phyloP scores from a whole-genome alignment of 1,140 invertebrate species.

The Eciton burchellii region DNA sequence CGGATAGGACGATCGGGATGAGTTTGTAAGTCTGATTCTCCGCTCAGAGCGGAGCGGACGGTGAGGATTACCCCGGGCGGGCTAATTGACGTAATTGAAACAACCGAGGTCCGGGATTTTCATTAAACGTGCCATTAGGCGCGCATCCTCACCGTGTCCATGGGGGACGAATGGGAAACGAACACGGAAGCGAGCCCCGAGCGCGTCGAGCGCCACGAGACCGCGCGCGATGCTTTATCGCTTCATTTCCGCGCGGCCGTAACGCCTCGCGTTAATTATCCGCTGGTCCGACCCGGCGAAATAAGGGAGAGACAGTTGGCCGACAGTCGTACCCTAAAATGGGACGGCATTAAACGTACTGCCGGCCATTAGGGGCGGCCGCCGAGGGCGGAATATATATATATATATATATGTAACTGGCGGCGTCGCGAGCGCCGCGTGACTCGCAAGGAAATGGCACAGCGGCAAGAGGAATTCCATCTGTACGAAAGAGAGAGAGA shows the following conservation, averaged over 20 bases:
- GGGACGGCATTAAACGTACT: conserved; percentile 10
- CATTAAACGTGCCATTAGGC: conserved; percentile 58
- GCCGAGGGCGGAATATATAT: conserved; percentile 14
- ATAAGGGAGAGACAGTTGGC: conserved; percentile 12
- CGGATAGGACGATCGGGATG: conserved; percentile 20
- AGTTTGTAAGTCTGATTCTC: conserved; percentile 59
- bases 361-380: not conserved
- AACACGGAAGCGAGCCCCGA: conserved; percentile 5
- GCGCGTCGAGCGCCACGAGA: not conserved
- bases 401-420: not conserved
- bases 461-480: too few species aligned
- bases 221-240: conserved; percentile 31
- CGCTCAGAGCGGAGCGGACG: conserved; percentile 36
- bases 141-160: conserved; percentile 21
- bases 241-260: conserved; percentile 36
- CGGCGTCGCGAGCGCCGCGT: not conserved
- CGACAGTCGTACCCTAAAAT: not conserved
- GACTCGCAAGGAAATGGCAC: not conserved
- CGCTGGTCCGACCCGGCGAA: not conserved
- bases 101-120: conserved; percentile 58
- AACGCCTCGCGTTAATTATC: conserved; percentile 41
- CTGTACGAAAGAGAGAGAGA: not conserved
- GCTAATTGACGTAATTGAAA: conserved; percentile 63
- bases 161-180: conserved; percentile 21
- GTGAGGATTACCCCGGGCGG: conserved; percentile 34